phyloP scores from a whole-genome alignment of 2,113 vertebrate species.

The Delphinus delphis region DNA sequence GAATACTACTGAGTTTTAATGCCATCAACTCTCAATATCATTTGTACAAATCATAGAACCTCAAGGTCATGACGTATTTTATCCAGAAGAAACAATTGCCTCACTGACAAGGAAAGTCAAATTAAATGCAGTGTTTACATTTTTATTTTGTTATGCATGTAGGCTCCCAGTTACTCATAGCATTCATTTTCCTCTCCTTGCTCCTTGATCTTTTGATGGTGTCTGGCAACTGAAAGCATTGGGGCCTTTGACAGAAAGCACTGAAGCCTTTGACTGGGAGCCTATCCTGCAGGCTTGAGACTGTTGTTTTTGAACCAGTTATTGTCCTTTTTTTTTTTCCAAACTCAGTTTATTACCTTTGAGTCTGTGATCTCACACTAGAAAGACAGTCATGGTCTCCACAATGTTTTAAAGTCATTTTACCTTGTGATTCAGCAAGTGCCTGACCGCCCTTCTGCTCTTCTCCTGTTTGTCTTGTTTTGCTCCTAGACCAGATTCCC shows the following conservation, averaged over 20 bases:
- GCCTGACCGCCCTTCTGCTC: background rate
- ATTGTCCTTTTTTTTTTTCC: background rate
- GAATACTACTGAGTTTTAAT: background rate
- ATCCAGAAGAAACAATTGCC: background rate
- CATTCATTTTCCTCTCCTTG: background rate
- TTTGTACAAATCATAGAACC: background rate
- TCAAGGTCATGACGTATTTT: conserved; percentile 34
- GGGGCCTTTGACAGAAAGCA: background rate
- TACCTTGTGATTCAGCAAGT: background rate
- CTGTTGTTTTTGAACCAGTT: background rate
- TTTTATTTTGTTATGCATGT: background rate
- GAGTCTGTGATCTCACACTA: background rate
- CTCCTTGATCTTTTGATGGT: background rate
- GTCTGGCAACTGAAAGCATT: background rate
- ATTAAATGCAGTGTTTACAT: background rate
- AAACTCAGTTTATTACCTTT: conserved; percentile 23
- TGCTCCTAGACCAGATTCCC: background rate
- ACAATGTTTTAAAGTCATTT: background rate
- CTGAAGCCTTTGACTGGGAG: background rate
- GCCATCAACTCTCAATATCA: background rate
- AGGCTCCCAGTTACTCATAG: background rate
- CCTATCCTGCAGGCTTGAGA: background rate
- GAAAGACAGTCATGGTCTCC: background rate
- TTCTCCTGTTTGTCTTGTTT: background rate
- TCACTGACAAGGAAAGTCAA: background rate